Percentiles rank a stretch among this genome's conserved stretches.
Conservation (phyloP, 2,888 invertebrate genomes). For the Protodeltote pygarga region DNA sequence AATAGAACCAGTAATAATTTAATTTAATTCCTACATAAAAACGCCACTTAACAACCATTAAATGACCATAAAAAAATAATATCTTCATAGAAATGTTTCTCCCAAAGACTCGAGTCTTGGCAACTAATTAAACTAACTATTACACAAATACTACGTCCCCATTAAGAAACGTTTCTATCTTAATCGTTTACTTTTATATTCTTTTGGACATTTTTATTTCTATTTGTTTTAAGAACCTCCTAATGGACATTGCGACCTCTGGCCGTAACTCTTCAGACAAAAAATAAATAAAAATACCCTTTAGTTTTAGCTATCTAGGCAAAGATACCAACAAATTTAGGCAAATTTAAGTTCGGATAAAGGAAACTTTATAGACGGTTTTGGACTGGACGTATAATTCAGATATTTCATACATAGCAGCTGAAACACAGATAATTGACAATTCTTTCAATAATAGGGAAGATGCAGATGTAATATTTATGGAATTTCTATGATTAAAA, state of each 20-base stretch:
- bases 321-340: constrained; percentile 11
- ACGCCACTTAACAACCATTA: too few relatives aligned
- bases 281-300: constrained; percentile 25
- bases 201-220: constrained; percentile 21
- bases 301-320: constrained; percentile 22
- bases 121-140: constrained; percentile 21
- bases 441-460: too few relatives aligned
- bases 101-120: neutral
- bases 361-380: neutral
- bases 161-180: constrained; percentile 18
- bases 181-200: constrained; percentile 24
- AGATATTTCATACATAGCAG: neutral
- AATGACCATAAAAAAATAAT: too few relatives aligned
- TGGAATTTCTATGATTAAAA: too few relatives aligned
- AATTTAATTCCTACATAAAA: too few relatives aligned
- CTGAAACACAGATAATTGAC: neutral
- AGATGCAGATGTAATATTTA: too few relatives aligned
- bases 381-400: neutral
- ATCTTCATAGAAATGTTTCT: too few relatives aligned
- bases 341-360: constrained; percentile 9
- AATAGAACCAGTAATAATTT: too few relatives aligned
- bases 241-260: constrained; percentile 27
- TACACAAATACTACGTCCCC: constrained; percentile 3
- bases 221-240: constrained; percentile 25
- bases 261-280: constrained; percentile 21